Percentiles rank a stretch among this genome's conserved stretches.
Evolutionary conservation across 2,888 invertebrate genomes (phyloP).

Genomic region (Acronicta alni): DNA sequence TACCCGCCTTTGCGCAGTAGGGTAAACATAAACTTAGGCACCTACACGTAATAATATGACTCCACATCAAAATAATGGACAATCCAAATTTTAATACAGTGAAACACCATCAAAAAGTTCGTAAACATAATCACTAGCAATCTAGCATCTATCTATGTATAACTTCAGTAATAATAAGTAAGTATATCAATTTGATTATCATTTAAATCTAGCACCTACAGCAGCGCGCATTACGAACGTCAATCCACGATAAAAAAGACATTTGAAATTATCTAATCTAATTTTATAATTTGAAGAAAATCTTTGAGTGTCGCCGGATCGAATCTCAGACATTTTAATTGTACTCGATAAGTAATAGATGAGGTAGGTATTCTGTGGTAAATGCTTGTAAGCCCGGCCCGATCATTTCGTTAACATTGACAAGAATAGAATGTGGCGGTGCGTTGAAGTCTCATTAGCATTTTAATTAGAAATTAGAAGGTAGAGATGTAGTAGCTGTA

Average conservation of each 20-base stretch:
- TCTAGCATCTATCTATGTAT: too few species aligned
- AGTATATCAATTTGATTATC: conserved; percentile 37
- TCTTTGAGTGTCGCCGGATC: conserved; percentile 38
- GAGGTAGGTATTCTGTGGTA: conserved; percentile 19
- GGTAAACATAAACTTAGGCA: too few species aligned
- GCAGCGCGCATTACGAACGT: conserved; percentile 18
- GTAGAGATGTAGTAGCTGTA: conserved; percentile 19
- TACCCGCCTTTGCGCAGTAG: too few species aligned
- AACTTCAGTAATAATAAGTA: too few species aligned
- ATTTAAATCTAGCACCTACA: conserved; percentile 44
- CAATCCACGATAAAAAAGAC: conserved; percentile 30
- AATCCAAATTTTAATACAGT: conserved; percentile 44
- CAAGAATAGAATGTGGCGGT: conserved; percentile 6
- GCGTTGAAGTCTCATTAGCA: conserved; percentile 47
- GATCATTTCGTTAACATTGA: conserved; percentile 18
- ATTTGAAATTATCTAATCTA: conserved; percentile 52
- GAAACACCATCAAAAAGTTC: conserved; percentile 47
- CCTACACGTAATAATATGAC: too few species aligned
- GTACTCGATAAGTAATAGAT: conserved; percentile 45
- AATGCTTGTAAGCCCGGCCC: conserved; percentile 19
- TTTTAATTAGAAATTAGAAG: conserved; percentile 55
- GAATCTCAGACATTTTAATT: conserved; percentile 53
- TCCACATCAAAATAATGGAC: conserved; percentile 32
- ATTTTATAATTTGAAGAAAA: conserved; percentile 46
- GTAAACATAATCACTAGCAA: conserved; percentile 13